phyloP scores from a whole-genome alignment of 2,888 invertebrate species.

The Epirrita christyi region DNA sequence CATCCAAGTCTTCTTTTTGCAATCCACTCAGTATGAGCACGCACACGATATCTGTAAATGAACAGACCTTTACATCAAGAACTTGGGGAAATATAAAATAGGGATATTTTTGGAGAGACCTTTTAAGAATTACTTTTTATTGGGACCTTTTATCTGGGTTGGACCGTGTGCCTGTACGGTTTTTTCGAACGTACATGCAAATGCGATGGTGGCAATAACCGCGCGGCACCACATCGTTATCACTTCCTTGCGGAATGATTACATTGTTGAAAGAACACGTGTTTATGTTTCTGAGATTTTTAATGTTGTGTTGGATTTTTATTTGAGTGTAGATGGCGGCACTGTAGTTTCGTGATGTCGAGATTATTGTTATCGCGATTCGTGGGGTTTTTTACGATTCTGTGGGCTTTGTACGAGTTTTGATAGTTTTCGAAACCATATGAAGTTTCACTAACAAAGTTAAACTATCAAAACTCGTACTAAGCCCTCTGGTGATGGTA shows the following conservation, averaged over 20 bases:
- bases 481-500: too few relatives aligned
- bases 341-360: constrained; percentile 3
- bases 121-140: constrained; percentile 53
- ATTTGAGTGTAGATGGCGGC: constrained; percentile 18
- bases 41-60: constrained; percentile 73
- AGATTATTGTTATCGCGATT: background rate
- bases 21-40: constrained; percentile 71
- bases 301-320: constrained; percentile 14
- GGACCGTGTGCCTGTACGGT: constrained; percentile 59
- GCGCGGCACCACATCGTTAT: constrained; percentile 73
- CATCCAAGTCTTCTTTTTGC: constrained; percentile 72
- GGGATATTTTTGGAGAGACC: constrained; percentile 18
- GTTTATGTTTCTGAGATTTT: constrained; percentile 10
- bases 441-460: too few relatives aligned
- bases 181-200: constrained; percentile 77
- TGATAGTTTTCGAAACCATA: too few relatives aligned
- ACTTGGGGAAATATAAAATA: background rate
- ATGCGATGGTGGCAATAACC: constrained; percentile 60
- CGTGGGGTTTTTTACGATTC: too few relatives aligned
- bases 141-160: constrained; percentile 74
- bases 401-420: too few relatives aligned
- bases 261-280: constrained; percentile 40
- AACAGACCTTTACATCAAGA: constrained; percentile 4
- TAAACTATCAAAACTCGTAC: too few relatives aligned
- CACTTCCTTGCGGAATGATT: constrained; percentile 41